These are phyloP conservation scores for Patagioenas fasciata DNA, from an alignment of 2,113 vertebrate species.

Conservation along the genomic window DNA sequence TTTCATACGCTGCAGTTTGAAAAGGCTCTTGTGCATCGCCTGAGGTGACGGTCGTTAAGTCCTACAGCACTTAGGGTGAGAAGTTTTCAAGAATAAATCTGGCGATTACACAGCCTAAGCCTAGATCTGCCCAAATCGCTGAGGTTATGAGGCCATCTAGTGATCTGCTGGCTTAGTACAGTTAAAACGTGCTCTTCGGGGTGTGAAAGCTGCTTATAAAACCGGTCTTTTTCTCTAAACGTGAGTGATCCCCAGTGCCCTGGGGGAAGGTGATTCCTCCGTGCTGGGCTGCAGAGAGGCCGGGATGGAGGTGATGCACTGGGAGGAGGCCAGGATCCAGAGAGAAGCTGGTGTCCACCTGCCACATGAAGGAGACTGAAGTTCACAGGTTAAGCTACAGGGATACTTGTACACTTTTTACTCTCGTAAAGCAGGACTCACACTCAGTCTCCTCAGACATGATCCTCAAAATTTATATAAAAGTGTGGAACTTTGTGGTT, in stretches of 20 bases:
- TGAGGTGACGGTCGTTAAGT: fast-evolving
- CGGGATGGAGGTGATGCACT: fast-evolving
- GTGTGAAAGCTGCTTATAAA: not conserved
- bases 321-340: too few species aligned
- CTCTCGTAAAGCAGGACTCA: not conserved
- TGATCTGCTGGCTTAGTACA: not conserved
- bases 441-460: not conserved
- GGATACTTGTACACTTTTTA: not conserved
- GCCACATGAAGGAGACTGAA: not conserved
- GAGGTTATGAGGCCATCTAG: conserved; percentile 55
- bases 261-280: not conserved
- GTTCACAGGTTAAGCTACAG: not conserved
- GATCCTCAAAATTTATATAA: fast-evolving
- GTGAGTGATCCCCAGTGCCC: fast-evolving
- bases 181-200: not conserved
- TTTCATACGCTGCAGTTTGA: fast-evolving
- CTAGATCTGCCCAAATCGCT: not conserved
- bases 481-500: not conserved
- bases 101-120: fast-evolving
- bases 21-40: not conserved
- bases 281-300: not conserved
- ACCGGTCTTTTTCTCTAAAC: not conserved
- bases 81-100: not conserved
- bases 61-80: not conserved
- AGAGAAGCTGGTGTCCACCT: not conserved